Conservation (phyloP, 2,113 vertebrate genomes). For the Zootoca vivipara region DNA sequence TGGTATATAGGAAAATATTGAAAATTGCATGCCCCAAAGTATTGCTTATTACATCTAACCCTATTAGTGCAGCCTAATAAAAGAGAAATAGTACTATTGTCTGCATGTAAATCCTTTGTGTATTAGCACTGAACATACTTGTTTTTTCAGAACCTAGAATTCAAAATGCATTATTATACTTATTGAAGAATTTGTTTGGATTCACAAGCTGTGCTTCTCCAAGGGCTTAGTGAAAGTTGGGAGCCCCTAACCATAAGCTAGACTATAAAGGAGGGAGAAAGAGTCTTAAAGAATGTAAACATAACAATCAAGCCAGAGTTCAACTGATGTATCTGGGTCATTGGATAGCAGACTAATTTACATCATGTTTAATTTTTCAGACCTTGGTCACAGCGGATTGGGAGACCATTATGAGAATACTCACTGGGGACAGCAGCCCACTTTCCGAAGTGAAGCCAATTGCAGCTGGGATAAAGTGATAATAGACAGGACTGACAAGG, state of each 20-base stretch:
- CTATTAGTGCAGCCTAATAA: background rate
- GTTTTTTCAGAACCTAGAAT: background rate
- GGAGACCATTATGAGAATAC: slow-evolving; percentile 91
- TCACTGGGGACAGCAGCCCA: slow-evolving; percentile 87
- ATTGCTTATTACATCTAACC: background rate
- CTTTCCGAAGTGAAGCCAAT: slow-evolving; percentile 83
- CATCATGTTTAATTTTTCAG: slow-evolving; percentile 76
- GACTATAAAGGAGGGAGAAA: background rate
- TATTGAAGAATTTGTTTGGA: background rate
- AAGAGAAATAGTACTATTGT: background rate
- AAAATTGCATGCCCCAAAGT: background rate
- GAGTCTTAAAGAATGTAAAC: background rate
- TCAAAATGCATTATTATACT: background rate
- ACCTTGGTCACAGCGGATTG: slow-evolving; percentile 85
- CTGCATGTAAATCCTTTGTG: background rate
- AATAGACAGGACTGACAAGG: slow-evolving; percentile 86
- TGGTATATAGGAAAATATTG: background rate
- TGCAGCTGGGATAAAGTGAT: slow-evolving; percentile 92
- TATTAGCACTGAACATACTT: background rate
- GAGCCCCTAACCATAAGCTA: too few relatives aligned
- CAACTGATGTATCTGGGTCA: background rate
- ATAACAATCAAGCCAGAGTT: background rate
- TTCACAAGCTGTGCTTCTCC: background rate
- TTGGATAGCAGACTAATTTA: slow-evolving; percentile 50
- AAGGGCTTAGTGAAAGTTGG: background rate